Conservation (phyloP, 2,888 invertebrate species). For the Onchidella celtica region DNA sequence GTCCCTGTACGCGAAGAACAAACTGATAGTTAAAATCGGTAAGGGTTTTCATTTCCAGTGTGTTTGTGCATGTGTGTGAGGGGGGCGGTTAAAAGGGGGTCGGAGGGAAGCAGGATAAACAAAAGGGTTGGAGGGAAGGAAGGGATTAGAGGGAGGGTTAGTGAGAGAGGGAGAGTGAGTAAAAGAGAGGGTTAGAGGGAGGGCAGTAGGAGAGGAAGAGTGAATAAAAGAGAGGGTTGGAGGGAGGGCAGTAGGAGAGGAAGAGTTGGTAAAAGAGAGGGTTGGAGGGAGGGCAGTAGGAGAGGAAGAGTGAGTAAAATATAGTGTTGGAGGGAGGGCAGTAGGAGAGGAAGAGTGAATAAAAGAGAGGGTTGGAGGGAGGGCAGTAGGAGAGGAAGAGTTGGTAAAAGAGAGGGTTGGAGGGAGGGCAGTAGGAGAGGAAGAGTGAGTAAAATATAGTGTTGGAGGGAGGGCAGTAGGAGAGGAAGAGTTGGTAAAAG, state of each 20-base stretch:
- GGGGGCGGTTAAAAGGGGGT: too few species aligned
- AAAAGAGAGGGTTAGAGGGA: neutral
- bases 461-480: too few species aligned
- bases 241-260: neutral
- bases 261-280: slow-evolving; percentile 4
- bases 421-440: too few species aligned
- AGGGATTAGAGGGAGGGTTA: too few species aligned
- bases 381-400: too few species aligned
- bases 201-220: neutral
- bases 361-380: slow-evolving; percentile 18
- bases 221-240: neutral
- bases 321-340: neutral
- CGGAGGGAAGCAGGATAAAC: neutral
- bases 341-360: neutral
- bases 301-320: slow-evolving; percentile 9
- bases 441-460: too few species aligned
- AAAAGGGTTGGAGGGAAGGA: neutral
- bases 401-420: too few species aligned
- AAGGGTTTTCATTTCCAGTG: too few species aligned
- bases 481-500: too few species aligned
- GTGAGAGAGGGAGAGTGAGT: too few species aligned
- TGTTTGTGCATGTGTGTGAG: too few species aligned
- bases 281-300: neutral
- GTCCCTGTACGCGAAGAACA: neutral
- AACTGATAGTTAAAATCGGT: neutral